Evolutionary conservation across 2,888 invertebrate genomes (phyloP).

Genomic region (Nomada fucata): DNA sequence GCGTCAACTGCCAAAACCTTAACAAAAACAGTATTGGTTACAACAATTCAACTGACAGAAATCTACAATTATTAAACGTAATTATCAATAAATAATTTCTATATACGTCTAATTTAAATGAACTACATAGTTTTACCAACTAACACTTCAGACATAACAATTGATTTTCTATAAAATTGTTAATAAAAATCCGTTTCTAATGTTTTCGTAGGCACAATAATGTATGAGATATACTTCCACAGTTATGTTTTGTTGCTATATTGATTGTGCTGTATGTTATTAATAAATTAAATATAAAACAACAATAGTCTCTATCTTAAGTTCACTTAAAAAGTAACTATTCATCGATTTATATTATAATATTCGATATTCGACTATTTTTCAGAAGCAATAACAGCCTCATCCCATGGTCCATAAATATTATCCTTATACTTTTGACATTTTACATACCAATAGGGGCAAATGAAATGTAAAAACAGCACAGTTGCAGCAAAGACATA

Average conservation of each 20-base stretch:
- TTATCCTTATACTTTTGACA: conserved; percentile 94
- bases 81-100: not conserved
- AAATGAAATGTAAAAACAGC: conserved; percentile 89
- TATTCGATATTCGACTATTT: conserved; percentile 5
- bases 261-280: conserved; percentile 5
- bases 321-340: not conserved
- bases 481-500: conserved; percentile 87
- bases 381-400: conserved; percentile 88
- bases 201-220: conserved; percentile 24
- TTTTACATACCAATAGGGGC: conserved; percentile 90
- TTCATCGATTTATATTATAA: no score
- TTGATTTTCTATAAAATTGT: conserved; percentile 11
- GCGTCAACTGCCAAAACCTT: conserved; percentile 8
- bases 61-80: not conserved
- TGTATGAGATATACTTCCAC: conserved; percentile 27
- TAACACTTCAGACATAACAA: not conserved
- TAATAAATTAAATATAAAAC: conserved; percentile 37
- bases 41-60: conserved; percentile 2
- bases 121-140: conserved; percentile 2
- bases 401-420: conserved; percentile 99
- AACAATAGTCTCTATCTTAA: not conserved
- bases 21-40: conserved; percentile 40
- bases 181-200: conserved; percentile 10
- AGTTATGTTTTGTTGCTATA: conserved; percentile 16
- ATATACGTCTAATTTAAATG: conserved; percentile 1